Base-by-base conservation (phyloP, 1,140 invertebrate species). In the Eumaeus atala region DNA sequence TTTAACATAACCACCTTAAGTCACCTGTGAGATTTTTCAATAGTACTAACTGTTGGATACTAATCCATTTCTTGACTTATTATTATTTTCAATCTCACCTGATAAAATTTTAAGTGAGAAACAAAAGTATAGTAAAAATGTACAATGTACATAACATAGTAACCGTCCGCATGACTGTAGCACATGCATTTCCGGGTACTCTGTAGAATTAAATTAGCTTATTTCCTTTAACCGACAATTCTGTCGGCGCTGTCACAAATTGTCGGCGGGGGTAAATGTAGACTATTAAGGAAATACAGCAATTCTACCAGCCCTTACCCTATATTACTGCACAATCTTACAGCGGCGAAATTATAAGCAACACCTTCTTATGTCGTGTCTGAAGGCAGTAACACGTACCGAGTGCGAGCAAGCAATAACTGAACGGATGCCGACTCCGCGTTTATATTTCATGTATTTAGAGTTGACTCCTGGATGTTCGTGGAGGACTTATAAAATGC, bases 271-370 rank as follows among this genome's bases (percentile, higher is more conserved):
- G 82, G 77, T 86, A 86, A 86, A 82, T 84, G 78, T 72, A 83
- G 78, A 83, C 80, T 86, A 86, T 86, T 86, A 86, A 83, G 83
- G 83, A 86, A 86, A 86, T 84, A 86, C 81, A 83, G 73, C 79
- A 83, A 86, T 86, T 79, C 77, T 66, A 72, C 51, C 71, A 77
- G 70, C 72, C 80, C 80, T 83, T 84, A 84, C 73, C 80, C 76
- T 69, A 75, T 70, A 86, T 86, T 84, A 84, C 76, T 55, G 72
- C 71, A 77, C 76, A 86, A 84, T 86, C 80, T 86, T 76, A 76
- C 66, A 61, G 59, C 73, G 72, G 71, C 67, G 56, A 86, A 86
- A 84, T 86, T 86, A 86, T 83, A 83, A 86, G 78, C 73, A 81
- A 83, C 78, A 84, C 83, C 81, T 84, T 77, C 76, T 78, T 67